Conservation (phyloP, 2,888 invertebrate species). For the Bunonema sp. region DNA sequence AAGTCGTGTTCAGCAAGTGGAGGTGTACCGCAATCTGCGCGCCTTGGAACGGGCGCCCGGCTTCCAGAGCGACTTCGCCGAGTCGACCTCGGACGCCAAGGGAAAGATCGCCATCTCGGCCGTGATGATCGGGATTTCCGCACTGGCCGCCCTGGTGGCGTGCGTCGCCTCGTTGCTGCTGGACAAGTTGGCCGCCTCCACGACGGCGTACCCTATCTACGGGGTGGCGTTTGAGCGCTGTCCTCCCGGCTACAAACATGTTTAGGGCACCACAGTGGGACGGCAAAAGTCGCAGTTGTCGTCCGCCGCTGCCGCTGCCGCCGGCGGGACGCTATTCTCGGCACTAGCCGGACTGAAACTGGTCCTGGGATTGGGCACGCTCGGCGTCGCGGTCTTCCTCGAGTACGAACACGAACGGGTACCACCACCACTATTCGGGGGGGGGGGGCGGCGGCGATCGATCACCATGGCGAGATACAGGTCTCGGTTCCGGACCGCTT, state of each 20-base stretch:
- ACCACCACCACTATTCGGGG: background rate
- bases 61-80: slow-evolving; percentile 5
- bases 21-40: slow-evolving; percentile 12
- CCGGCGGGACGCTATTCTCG: slow-evolving; percentile 15
- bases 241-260: no score
- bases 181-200: slow-evolving; percentile 27
- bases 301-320: no score
- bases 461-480: no score
- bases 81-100: no score
- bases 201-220: slow-evolving; percentile 21
- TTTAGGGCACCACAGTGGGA: no score
- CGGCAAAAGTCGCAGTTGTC: no score
- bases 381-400: slow-evolving; percentile 37
- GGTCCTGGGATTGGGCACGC: slow-evolving; percentile 21
- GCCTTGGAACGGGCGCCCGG: slow-evolving; percentile 11
- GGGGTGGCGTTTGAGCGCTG: no score
- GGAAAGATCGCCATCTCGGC: slow-evolving; percentile 31
- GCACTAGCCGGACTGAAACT: slow-evolving; percentile 31
- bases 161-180: slow-evolving; percentile 26
- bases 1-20: slow-evolving; percentile 7
- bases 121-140: slow-evolving; percentile 31
- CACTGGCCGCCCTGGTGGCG: slow-evolving; percentile 25
- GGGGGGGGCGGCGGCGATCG: no score
- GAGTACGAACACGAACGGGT: slow-evolving; percentile 38
- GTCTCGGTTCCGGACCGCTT: slow-evolving; percentile 28